A percentile compares a stretch with the other conserved stretches of the same genome.
Evolutionary conservation across 2,113 vertebrate genomes (phyloP).

Genomic region (Melospiza georgiana): DNA sequence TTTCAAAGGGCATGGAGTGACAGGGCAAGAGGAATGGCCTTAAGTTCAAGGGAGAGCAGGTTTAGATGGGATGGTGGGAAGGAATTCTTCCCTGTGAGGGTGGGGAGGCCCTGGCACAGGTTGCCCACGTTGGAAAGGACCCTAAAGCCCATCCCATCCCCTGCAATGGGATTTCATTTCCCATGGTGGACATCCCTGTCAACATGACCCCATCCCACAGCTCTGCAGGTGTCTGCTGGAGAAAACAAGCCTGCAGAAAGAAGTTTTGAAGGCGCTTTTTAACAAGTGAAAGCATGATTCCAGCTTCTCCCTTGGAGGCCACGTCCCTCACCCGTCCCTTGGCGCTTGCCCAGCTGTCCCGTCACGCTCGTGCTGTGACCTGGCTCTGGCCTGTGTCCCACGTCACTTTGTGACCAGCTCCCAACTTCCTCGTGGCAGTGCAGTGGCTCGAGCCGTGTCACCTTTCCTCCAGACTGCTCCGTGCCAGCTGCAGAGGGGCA

Average conservation of each 20-base stretch:
- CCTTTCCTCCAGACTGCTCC: neutral
- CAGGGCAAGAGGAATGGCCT: neutral
- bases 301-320: neutral
- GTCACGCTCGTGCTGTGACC: neutral
- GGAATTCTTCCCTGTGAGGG: neutral
- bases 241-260: neutral
- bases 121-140: neutral
- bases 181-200: fast-evolving
- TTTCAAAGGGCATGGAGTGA: neutral
- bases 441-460: fast-evolving
- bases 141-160: neutral
- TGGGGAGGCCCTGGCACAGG: neutral
- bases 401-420: neutral
- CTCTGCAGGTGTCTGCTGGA: neutral
- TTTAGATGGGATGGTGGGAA: neutral
- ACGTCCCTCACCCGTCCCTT: neutral
- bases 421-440: neutral
- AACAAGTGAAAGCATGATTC: fast-evolving
- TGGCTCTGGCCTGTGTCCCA: neutral
- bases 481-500: neutral
- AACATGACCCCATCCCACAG: neutral
- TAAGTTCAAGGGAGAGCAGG: neutral
- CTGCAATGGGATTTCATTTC: neutral
- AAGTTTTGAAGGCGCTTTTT: neutral
- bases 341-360: fast-evolving